Conservation (phyloP, 2,797 vertebrate genomes). For the Hipposideros larvatus region DNA sequence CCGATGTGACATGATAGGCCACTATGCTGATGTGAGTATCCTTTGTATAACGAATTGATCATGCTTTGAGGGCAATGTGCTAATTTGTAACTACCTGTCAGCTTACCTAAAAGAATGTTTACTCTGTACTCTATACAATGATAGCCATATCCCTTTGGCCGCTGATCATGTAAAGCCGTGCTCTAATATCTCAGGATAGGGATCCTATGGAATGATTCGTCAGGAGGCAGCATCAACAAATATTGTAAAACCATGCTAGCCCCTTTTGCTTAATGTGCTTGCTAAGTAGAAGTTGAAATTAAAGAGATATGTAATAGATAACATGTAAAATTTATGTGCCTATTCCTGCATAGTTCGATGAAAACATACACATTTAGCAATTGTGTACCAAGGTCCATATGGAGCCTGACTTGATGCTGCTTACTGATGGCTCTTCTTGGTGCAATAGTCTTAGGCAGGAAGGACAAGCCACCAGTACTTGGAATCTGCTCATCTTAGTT, state of each 20-base stretch:
- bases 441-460: background rate
- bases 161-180: background rate
- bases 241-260: background rate
- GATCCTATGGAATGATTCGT: background rate
- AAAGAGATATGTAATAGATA: slow-evolving; percentile 40
- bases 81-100: slow-evolving; percentile 32
- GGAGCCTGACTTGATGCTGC: slow-evolving; percentile 12
- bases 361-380: slow-evolving; percentile 17
- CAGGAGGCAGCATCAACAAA: background rate
- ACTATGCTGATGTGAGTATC: slow-evolving; percentile 95
- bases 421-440: slow-evolving; percentile 4
- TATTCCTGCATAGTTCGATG: background rate
- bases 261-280: slow-evolving; percentile 21
- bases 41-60: background rate
- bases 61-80: background rate
- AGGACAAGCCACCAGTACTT: background rate
- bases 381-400: background rate
- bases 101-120: slow-evolving; percentile 58
- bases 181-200: background rate
- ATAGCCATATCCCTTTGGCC: background rate
- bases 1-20: slow-evolving; percentile 94
- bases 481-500: slow-evolving; percentile 31
- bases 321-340: background rate
- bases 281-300: slow-evolving; percentile 7
- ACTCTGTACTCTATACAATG: background rate